A percentile compares a stretch with the other conserved stretches of the same genome.
Conservation (phyloP, 2,797 vertebrate genomes). For the Cirrhinus molitorella region DNA sequence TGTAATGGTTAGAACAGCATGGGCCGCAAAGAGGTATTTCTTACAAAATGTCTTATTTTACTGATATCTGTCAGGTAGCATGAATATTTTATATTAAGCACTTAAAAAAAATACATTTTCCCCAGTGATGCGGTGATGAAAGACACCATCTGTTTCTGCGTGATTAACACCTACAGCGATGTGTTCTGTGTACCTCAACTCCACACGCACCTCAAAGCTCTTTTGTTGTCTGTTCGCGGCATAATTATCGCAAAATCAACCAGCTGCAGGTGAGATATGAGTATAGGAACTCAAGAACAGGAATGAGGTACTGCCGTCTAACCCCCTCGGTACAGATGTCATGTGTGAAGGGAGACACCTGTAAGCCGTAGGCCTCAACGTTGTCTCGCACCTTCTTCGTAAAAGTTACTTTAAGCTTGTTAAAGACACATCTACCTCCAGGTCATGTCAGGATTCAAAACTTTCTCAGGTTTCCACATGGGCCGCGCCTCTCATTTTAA, state of each 20-base stretch:
- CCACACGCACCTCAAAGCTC: not conserved
- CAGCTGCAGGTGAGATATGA: not conserved
- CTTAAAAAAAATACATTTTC: not conserved
- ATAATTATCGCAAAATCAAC: not conserved
- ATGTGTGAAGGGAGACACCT: not conserved
- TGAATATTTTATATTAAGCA: not conserved
- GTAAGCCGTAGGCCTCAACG: not conserved
- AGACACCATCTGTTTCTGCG: slow-evolving; percentile 14
- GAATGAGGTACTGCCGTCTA: not conserved
- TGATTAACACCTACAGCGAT: slow-evolving; percentile 1
- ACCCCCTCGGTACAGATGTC: not conserved
- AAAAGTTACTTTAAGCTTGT: not conserved
- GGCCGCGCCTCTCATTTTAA: not conserved
- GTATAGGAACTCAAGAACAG: not conserved
- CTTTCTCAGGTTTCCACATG: not conserved
- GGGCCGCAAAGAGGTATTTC: not conserved
- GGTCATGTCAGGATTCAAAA: not conserved
- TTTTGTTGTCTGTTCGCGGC: not conserved
- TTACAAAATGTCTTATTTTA: not conserved
- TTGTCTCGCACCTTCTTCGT: slow-evolving; percentile 1
- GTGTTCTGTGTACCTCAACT: not conserved
- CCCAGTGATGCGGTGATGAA: slow-evolving; percentile 1
- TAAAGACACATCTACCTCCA: slow-evolving; percentile 10
- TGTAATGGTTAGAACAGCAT: no score
- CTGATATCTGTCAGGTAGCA: not conserved